Evolutionary conservation across 2,797 vertebrate species (phyloP), one percentile per base, ranked within the genome.

Genomic region (Columba guinea): DNA sequence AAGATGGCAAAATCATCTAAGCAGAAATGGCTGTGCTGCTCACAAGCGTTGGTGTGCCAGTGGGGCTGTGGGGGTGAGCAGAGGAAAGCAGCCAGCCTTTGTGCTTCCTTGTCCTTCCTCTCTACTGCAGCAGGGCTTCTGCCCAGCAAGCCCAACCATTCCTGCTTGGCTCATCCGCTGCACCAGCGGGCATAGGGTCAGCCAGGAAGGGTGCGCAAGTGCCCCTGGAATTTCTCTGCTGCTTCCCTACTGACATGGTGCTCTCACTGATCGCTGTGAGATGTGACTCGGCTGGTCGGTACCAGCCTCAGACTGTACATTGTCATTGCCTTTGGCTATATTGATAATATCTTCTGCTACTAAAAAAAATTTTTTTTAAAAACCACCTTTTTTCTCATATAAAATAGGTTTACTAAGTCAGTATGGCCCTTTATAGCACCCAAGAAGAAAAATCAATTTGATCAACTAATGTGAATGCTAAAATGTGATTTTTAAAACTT

Each of bases 1-100:
- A 23, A 70, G 68, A 51, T 24, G 17, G 32, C 62, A 46, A 48
- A 81, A 21, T 4, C 27, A 10, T 8, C 44, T 13, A 4, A 8
- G 67, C 53, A 82, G 67, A 39, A 84, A 9, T 2, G 1, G 6
- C 41, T 22, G 60, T 3, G 24, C 48, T 35, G 34, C 39, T 59
- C 39, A 24, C 35, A 59, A n/a, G 73, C 0, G 0, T 48, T 64
- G 32, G 5, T 59, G 48, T 73, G 83, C 23, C 0, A 0, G 17
- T 17, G 41, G 28, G 64, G 24, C 65, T 79, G 34, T 44, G 5
- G 27, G 28, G 34, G 41, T 30, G n/a, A 5, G 44, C 4, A 11
- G 10, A 11, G 11, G 13, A 9, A 46, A 15, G 9, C 58, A 34
- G 65, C 11, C 30, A 15, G 37, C 49, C 20, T 48, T n/a, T 28